Base-by-base conservation (phyloP, 2,888 invertebrate species). In the Ichneumon xanthorius region DNA sequence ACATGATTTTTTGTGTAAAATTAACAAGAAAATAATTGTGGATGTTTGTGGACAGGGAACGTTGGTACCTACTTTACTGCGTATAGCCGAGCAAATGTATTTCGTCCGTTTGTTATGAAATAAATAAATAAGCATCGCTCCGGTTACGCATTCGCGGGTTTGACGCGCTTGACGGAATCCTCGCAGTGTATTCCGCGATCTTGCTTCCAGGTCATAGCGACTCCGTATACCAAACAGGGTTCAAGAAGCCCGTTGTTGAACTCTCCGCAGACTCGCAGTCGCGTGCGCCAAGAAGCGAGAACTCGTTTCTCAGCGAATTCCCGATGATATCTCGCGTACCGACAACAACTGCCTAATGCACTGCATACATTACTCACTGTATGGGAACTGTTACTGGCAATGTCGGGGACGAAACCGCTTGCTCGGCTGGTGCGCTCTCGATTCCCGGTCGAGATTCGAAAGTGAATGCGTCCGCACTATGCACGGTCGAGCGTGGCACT, bases 351-450 rank as follows among this genome's bases (percentile, higher is more conserved):
- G 9, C 22, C 16, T 73, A 14, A 40, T 22, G 40, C 4, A n/a
- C 45, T 16, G 63, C 45, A 63, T 45, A 19, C 40, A 80, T 22
- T 40, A 53, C 14, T 11, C 4, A 5, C 33, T 7, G 75, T 19
- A 63, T 48, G 63, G 45, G n/a, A 75, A 50, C 9, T 63, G 63
- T 14, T 48, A 30, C 30, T 19, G 61, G 78, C 84, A 85, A 78
- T 70, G 84, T 85, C 84, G 81, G 70, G 78, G 84, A 81, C 81
- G 70, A 80, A 85, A 73, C 77, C 65, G 65, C 84, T 55, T 53
- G 19, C 78, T 70, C 72, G 68, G 68, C 58, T 50, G 61, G 77
- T 63, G 58, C 76, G 70, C 48, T 77, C 81, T 81, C 73, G 50
- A 85, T 78, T 73, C 73, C 55, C 53, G 76, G 50, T 53, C 73